These are phyloP conservation scores for Nymphalis polychloros DNA, from an alignment of 2,888 invertebrate genomes.

Conservation along the genomic window DNA sequence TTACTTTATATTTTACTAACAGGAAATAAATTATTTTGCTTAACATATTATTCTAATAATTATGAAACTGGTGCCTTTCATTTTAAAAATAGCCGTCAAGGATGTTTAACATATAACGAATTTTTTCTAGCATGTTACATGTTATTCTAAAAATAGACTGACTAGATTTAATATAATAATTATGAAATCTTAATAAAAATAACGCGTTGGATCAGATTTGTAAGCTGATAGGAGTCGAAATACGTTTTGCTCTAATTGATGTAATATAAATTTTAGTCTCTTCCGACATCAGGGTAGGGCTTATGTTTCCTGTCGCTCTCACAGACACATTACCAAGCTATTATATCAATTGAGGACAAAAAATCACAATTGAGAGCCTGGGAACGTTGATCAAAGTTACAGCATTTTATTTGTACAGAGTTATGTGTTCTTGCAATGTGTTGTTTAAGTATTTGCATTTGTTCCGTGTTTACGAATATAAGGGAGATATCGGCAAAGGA, in stretches of 20 bases:
- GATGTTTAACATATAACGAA: background rate
- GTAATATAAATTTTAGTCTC: conserved; percentile 82
- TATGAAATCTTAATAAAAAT: conserved; percentile 7
- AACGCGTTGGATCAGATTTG: background rate
- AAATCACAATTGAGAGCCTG: conserved; percentile 64
- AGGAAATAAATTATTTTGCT: background rate
- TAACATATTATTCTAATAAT: background rate
- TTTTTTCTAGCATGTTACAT: conserved; percentile 1
- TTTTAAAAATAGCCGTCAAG: conserved; percentile 14
- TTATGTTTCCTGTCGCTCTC: conserved; percentile 86
- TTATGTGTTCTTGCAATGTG: conserved; percentile 30
- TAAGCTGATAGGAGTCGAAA: conserved; percentile 19
- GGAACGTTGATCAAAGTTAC: conserved; percentile 54
- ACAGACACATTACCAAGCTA: conserved; percentile 79
- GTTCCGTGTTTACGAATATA: conserved; percentile 16
- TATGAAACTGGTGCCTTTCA: background rate
- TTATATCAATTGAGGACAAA: conserved; percentile 66
- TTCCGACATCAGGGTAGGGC: conserved; percentile 87
- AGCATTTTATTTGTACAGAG: conserved; percentile 38
- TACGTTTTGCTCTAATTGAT: conserved; percentile 79
- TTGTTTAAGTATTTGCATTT: conserved; percentile 3
- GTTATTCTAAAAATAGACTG: conserved; percentile 3
- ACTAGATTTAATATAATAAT: background rate
- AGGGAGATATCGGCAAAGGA: background rate
- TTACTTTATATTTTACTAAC: too few relatives aligned